Conservation (phyloP, 2,113 vertebrate genomes). For the Phalacrocorax brasilianus region DNA sequence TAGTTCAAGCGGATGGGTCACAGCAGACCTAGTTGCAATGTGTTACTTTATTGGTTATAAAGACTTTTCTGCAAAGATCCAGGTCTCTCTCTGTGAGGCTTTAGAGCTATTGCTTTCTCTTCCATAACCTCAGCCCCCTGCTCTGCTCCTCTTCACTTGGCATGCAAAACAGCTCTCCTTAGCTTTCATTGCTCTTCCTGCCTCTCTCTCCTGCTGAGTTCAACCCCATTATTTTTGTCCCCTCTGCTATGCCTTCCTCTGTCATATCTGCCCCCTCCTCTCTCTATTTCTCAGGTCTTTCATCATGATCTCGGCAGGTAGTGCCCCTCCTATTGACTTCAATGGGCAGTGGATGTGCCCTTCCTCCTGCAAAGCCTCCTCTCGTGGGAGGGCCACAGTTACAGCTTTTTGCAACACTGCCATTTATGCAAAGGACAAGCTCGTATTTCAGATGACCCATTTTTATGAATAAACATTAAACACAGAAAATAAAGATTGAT, state of each 20-base stretch:
- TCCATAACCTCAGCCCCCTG: neutral
- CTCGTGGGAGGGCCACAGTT: neutral
- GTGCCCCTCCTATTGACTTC: slow-evolving; percentile 4
- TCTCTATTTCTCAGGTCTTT: neutral
- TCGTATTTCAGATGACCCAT: neutral
- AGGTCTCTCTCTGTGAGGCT: neutral
- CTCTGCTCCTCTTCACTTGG: neutral
- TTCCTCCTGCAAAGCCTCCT: neutral
- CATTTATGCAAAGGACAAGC: neutral
- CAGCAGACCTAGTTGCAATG: neutral
- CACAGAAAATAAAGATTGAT: neutral
- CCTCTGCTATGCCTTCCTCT: neutral
- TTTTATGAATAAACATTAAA: neutral
- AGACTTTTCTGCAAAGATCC: neutral
- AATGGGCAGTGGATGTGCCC: neutral
- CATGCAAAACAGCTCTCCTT: neutral
- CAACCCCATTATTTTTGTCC: slow-evolving; percentile 38
- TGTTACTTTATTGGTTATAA: neutral
- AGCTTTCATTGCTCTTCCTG: neutral
- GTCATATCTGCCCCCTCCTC: neutral
- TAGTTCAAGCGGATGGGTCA: too few species aligned
- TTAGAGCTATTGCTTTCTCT: neutral
- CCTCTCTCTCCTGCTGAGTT: neutral
- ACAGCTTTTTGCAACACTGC: neutral
- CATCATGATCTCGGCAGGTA: neutral